Base-by-base conservation (phyloP, 1,140 invertebrate genomes). In the Rhagoletis pomonella region DNA sequence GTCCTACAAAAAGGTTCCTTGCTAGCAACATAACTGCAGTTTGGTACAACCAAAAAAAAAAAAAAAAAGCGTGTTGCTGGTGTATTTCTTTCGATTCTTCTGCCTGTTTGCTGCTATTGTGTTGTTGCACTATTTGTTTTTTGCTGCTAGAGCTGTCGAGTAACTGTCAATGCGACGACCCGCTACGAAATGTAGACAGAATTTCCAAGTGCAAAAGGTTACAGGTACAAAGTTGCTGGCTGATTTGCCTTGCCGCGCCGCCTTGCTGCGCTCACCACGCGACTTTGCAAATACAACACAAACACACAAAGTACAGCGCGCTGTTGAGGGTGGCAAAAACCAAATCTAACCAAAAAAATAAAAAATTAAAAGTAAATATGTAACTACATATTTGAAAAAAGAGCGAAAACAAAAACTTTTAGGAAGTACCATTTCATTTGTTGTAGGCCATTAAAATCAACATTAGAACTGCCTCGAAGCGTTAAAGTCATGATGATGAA, bases 171-270 rank as follows among this genome's bases (percentile, higher is more conserved):
- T 81, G 73, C 73, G 29, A 29, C 29, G 73, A 81, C 50, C 50
- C 85, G 39, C 62, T 86, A 62, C 58, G 58, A 39, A 62, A 81
- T 81, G 73, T 65, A 86, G 58, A 55, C 58, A 86, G 29, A 86
- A 69, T 86, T 91, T 91, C 91, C 91, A 91, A 91, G 91, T 91
- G 91, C 91, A 91, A 91, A 91, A 91, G 91, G 91, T 91, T 91
- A 92, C 91, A 91, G 91, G 91, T 91, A 91, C 89, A 91, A 89
- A 77, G 73, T 81, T 81, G 47, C 64, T 67, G 39, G 64, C 39
- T 29, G 19, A 42, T 17, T 81, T 81, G 73, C 29, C 29, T 81
- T 81, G 47, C 9, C 29, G 29, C 1, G 29, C 29, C 29, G 29
- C 29, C 29, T 7, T 4, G 4, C 64, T 29, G 4, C 1, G 29